Conservation (phyloP, 2,888 invertebrate species). For the Sympetrum striolatum region DNA sequence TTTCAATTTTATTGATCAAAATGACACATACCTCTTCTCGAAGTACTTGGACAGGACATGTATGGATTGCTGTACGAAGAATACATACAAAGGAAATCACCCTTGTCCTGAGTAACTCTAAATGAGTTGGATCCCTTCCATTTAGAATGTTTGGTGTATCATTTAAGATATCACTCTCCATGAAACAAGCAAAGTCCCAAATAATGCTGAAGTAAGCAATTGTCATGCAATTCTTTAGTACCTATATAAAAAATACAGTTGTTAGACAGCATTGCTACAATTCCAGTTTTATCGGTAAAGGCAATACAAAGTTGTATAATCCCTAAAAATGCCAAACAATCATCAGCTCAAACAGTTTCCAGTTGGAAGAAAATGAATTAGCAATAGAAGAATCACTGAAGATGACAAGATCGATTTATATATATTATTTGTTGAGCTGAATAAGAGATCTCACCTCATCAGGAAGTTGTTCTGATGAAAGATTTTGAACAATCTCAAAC, state of each 20-base stretch:
- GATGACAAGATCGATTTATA: background rate
- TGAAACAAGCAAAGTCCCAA: slow-evolving; percentile 22
- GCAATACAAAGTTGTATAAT: no score
- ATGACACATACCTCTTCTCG: slow-evolving; percentile 8
- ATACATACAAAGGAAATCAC: slow-evolving; percentile 16
- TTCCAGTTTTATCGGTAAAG: no score
- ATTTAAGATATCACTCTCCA: background rate
- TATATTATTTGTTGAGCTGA: background rate
- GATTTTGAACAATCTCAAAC: slow-evolving; percentile 74
- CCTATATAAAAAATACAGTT: slow-evolving; percentile 58
- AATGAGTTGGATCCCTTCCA: slow-evolving; percentile 17
- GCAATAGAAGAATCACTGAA: background rate
- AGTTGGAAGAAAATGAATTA: no score
- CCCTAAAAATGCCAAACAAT: no score
- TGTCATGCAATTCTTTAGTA: slow-evolving; percentile 78
- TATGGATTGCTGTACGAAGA: background rate
- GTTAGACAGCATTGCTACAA: no score
- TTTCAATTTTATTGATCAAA: background rate
- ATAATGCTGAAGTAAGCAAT: slow-evolving; percentile 67
- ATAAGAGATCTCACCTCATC: slow-evolving; percentile 59
- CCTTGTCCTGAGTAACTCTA: slow-evolving; percentile 1
- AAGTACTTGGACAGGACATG: background rate
- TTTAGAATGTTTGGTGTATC: background rate
- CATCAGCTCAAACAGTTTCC: no score
- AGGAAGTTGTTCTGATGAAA: slow-evolving; percentile 61